These are phyloP conservation scores for Trigoniulus corallinus DNA, from an alignment of 1,140 invertebrate genomes.

Conservation along the genomic window DNA sequence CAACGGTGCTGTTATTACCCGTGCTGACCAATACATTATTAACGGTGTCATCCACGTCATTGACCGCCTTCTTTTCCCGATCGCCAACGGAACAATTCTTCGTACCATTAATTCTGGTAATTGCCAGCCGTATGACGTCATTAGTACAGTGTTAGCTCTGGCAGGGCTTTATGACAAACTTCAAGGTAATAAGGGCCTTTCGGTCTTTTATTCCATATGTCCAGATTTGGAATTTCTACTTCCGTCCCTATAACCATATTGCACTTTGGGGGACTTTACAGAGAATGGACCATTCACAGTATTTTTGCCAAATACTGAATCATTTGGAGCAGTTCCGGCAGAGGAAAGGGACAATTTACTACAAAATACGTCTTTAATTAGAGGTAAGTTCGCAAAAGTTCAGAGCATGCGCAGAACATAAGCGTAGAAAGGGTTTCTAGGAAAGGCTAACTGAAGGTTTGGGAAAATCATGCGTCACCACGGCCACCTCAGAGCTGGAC, in stretches of 20 bases:
- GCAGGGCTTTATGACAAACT: slow-evolving; percentile 5
- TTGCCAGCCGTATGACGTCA: not conserved
- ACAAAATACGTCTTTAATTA: slow-evolving; percentile 5
- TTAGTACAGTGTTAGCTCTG: not conserved
- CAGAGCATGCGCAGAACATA: not conserved
- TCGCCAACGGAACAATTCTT: slow-evolving; percentile 10
- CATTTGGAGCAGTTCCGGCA: slow-evolving; percentile 7
- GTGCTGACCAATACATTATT: slow-evolving; percentile 10
- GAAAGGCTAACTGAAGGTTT: too few species aligned
- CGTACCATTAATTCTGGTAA: slow-evolving; percentile 4
- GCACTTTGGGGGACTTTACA: not conserved
- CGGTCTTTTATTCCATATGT: not conserved
- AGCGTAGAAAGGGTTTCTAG: too few species aligned
- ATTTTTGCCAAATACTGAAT: slow-evolving; percentile 12
- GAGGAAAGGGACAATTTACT: slow-evolving; percentile 6
- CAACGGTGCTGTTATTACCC: slow-evolving; percentile 13
- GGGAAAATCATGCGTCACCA: too few species aligned
- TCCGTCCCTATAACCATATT: not conserved
- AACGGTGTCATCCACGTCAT: slow-evolving; percentile 15
- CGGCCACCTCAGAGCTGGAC: too few species aligned
- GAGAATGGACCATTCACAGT: slow-evolving; percentile 11
- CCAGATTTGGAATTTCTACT: too few species aligned
- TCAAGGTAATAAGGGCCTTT: slow-evolving; percentile 5
- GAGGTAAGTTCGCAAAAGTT: slow-evolving; percentile 1
- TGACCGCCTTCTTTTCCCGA: slow-evolving; percentile 11